Percentiles rank a stretch among this genome's conserved stretches.
Conservation (phyloP, 2,888 invertebrate genomes). For the Eueremaeus valkanovi region DNA sequence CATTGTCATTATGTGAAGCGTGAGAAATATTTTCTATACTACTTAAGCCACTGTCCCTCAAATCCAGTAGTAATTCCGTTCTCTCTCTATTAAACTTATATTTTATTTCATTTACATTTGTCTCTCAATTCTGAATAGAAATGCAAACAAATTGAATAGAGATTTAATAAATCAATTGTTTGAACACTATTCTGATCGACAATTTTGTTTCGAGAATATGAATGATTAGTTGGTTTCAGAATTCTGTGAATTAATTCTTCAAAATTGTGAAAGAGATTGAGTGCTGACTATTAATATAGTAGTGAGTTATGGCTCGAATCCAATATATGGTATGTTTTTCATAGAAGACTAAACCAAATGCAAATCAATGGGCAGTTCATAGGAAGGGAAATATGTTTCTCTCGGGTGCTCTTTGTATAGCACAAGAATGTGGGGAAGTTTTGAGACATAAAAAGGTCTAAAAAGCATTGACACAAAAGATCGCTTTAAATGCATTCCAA, state of each 20-base stretch:
- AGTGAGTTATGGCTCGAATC: neutral
- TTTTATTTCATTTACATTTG: neutral
- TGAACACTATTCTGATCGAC: neutral
- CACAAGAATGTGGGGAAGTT: neutral
- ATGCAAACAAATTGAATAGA: neutral
- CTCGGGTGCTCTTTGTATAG: neutral
- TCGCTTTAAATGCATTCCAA: neutral
- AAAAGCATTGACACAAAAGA: conserved; percentile 5
- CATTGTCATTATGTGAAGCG: conserved; percentile 35
- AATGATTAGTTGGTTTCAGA: neutral
- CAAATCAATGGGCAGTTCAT: neutral
- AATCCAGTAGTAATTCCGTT: neutral
- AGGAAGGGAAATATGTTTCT: neutral
- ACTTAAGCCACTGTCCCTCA: neutral
- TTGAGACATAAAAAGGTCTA: neutral
- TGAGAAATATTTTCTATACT: conserved; percentile 21
- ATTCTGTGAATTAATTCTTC: neutral
- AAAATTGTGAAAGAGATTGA: too few relatives aligned
- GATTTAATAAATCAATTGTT: neutral
- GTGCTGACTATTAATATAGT: neutral
- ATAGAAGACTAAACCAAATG: neutral
- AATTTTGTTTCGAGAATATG: neutral
- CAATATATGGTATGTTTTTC: conserved; percentile 6
- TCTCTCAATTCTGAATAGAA: neutral
- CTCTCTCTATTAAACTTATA: neutral